phyloP scores from a whole-genome alignment of 2,797 vertebrate species.

The Hyperoplus immaculatus region DNA sequence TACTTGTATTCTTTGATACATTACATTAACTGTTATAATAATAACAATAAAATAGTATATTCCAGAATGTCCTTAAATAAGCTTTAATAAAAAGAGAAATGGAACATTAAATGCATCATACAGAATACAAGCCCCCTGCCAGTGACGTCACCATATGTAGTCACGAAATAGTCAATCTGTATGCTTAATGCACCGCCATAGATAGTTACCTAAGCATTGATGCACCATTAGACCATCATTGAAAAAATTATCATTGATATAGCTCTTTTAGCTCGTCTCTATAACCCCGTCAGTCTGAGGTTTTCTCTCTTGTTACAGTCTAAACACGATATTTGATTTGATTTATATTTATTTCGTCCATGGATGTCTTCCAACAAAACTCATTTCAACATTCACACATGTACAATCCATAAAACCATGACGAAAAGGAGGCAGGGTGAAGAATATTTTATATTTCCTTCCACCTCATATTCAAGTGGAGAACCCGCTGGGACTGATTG shows the following conservation, averaged over 20 bases:
- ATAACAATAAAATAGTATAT: not conserved
- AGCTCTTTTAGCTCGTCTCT: not conserved
- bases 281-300: not conserved
- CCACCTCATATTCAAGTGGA: no score
- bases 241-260: not conserved
- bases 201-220: not conserved
- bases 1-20: not conserved
- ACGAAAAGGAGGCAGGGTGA: no score
- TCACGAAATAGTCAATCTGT: constrained; percentile 4
- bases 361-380: no score
- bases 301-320: not conserved
- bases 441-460: no score
- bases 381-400: no score
- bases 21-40: no score
- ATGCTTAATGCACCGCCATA: not conserved
- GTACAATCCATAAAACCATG: no score
- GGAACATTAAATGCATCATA: not conserved
- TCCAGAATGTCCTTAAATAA: not conserved
- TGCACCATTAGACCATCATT: not conserved
- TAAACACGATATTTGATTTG: constrained; percentile 21
- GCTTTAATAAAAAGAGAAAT: not conserved
- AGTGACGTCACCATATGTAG: constrained; percentile 23
- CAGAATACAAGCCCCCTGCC: not conserved
- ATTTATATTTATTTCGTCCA: no score
- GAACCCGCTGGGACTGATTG: not conserved